Evolutionary conservation across 2,113 vertebrate genomes (phyloP).

Genomic region (Gymnogyps californianus): DNA sequence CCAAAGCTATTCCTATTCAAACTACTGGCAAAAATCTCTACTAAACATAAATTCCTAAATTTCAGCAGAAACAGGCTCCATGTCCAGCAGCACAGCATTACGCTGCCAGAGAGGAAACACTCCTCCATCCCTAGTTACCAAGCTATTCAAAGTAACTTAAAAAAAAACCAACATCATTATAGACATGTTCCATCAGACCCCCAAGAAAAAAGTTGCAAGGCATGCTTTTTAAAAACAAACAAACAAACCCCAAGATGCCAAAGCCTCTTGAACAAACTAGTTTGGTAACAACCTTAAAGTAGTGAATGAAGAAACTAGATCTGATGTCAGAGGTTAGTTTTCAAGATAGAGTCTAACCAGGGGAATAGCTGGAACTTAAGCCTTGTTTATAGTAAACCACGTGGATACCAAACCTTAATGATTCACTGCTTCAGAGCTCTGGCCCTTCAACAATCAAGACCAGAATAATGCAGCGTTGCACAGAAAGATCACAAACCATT

Average conservation of each 20-base stretch:
- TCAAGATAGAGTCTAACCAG: background rate
- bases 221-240: background rate
- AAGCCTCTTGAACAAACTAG: conserved; percentile 9
- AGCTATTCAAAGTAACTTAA: background rate
- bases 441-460: background rate
- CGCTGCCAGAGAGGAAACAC: background rate
- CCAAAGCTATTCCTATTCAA: background rate
- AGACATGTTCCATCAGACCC: background rate
- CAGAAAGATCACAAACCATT: background rate
- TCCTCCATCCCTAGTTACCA: background rate
- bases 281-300: background rate
- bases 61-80: background rate
- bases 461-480: background rate
- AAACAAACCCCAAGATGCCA: background rate
- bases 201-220: background rate
- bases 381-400: conserved; percentile 41
- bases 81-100: background rate
- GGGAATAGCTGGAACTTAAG: conserved; percentile 18
- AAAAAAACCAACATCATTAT: background rate
- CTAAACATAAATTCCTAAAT: background rate
- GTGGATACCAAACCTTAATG: background rate
- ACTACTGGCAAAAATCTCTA: background rate
- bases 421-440: background rate
- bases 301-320: background rate
- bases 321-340: background rate